Evolutionary conservation across 2,888 invertebrate genomes (phyloP).

Genomic region (Pantelozetes paolii): DNA sequence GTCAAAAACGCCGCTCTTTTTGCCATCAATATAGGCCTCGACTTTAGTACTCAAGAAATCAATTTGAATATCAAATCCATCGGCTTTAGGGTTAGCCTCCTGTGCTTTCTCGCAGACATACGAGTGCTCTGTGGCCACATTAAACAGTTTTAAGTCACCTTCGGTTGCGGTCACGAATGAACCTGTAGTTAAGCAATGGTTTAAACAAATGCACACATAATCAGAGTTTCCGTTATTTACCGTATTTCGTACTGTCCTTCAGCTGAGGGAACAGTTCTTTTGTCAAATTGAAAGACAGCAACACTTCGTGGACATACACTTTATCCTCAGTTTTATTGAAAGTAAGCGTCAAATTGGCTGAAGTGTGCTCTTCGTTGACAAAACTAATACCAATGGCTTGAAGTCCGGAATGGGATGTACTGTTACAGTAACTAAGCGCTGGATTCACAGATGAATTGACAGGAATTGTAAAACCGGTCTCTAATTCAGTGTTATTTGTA

Average conservation of each 20-base stretch:
- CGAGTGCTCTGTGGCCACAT: conserved; percentile 63
- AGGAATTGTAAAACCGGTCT: conserved; percentile 8
- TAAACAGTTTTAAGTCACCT: conserved; percentile 54
- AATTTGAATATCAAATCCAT: conserved; percentile 25
- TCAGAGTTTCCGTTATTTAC: background rate
- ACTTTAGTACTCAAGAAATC: conserved; percentile 37
- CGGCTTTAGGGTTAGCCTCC: conserved; percentile 57
- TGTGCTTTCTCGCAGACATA: conserved; percentile 64
- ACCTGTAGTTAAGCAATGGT: background rate
- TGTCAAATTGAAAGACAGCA: background rate
- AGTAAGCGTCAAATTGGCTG: conserved; percentile 12
- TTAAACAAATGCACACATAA: background rate
- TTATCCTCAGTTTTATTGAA: background rate
- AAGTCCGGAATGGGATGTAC: background rate
- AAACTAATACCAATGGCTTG: background rate
- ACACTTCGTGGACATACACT: background rate
- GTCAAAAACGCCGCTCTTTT: conserved; percentile 21
- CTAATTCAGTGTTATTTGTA: conserved; percentile 52
- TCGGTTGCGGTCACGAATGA: background rate
- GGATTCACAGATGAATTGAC: conserved; percentile 7
- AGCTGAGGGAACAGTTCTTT: background rate
- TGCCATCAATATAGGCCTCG: conserved; percentile 36
- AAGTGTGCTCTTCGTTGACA: background rate
- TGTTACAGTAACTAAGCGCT: conserved; percentile 3
- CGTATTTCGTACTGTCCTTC: background rate